Conservation (phyloP, 2,113 vertebrate species). For the Sander lucioperca region DNA sequence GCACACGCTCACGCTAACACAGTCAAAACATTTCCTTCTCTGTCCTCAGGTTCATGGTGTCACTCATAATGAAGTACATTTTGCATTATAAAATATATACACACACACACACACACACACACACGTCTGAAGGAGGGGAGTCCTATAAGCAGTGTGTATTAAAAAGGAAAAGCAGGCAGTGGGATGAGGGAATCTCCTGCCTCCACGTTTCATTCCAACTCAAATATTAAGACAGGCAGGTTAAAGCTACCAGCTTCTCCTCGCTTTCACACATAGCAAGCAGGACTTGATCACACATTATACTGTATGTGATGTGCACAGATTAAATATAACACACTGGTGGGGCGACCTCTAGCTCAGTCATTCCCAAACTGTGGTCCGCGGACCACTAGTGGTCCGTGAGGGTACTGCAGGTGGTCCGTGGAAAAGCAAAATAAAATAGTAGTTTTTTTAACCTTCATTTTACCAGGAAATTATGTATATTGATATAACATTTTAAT, state of each 20-base stretch:
- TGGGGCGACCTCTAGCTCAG: too few relatives aligned
- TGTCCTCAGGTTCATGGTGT: slow-evolving; percentile 43
- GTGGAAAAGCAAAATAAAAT: too few relatives aligned
- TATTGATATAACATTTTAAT: too few relatives aligned
- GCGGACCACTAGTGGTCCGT: too few relatives aligned
- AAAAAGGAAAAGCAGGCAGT: slow-evolving; percentile 58
- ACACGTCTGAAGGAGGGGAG: slow-evolving; percentile 6
- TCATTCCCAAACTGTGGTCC: too few relatives aligned
- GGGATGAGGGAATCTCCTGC: slow-evolving; percentile 50
- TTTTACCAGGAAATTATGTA: too few relatives aligned
- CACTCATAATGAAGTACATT: slow-evolving; percentile 57
- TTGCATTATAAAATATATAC: slow-evolving; percentile 40
- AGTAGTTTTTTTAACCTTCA: too few relatives aligned
- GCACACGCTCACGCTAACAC: background rate
- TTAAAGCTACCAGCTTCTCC: slow-evolving; percentile 49
- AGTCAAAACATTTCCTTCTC: slow-evolving; percentile 15
- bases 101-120: slow-evolving; percentile 2
- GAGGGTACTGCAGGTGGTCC: too few relatives aligned
- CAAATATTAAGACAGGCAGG: slow-evolving; percentile 46
- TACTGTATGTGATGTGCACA: slow-evolving; percentile 18
- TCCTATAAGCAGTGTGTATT: slow-evolving; percentile 34
- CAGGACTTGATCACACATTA: slow-evolving; percentile 50
- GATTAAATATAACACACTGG: slow-evolving; percentile 41
- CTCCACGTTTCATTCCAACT: slow-evolving; percentile 45
- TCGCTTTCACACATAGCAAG: slow-evolving; percentile 43